Evolutionary conservation across 2,888 invertebrate species (phyloP).

Genomic region (Melinaea marsaeus): DNA sequence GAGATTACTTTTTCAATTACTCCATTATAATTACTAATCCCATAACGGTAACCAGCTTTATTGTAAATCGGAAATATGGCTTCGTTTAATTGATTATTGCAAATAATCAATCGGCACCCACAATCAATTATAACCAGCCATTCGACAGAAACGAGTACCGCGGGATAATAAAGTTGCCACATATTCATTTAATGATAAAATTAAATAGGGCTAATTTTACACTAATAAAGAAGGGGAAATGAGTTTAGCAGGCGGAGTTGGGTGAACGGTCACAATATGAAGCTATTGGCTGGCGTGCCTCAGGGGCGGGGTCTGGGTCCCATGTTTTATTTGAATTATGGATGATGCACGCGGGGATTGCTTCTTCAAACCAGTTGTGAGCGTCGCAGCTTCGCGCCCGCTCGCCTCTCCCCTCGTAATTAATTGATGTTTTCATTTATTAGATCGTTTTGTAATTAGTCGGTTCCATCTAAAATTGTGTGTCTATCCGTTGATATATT

Average conservation of each 20-base stretch:
- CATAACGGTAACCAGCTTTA: conserved; percentile 25
- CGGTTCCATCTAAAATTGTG: conserved; percentile 64
- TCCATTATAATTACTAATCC: conserved; percentile 28
- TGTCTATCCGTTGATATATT: conserved; percentile 57
- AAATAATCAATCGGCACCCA: conserved; percentile 64
- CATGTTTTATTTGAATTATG: conserved; percentile 78
- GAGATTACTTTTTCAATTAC: conserved; percentile 28
- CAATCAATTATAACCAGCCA: conserved; percentile 51
- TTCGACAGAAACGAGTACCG: conserved; percentile 48
- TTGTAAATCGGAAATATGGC: conserved; percentile 57
- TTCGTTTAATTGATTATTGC: conserved; percentile 66
- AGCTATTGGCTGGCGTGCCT: conserved; percentile 70
- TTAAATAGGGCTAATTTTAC: conserved; percentile 65
- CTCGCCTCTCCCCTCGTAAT: conserved; percentile 73
- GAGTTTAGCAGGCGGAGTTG: conserved; percentile 64
- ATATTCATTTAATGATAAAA: conserved; percentile 67
- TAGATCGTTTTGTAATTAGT: conserved; percentile 70
- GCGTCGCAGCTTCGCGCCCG: conserved; percentile 68
- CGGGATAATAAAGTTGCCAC: conserved; percentile 60
- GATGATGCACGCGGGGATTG: conserved; percentile 67
- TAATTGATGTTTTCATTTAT: conserved; percentile 77
- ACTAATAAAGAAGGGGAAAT: conserved; percentile 63
- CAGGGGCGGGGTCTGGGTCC: conserved; percentile 74
- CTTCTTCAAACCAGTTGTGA: conserved; percentile 72
- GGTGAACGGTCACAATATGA: conserved; percentile 51